Conservation (phyloP, 2,113 vertebrate species). For the Pelusios castaneus region DNA sequence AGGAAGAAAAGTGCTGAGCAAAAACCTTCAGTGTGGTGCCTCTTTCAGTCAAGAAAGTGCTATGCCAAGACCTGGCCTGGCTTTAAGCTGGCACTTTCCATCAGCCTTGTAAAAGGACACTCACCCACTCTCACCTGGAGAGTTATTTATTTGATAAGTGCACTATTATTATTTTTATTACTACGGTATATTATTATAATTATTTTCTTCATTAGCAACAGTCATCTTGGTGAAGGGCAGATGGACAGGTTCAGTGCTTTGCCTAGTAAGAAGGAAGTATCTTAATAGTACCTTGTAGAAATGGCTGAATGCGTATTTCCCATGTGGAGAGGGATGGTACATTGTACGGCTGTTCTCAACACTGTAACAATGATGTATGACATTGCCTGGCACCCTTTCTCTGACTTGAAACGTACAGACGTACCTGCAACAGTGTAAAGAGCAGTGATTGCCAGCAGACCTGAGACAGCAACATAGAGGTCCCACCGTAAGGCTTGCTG, state of each 20-base stretch:
- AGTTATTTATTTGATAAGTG: background rate
- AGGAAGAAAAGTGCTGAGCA: background rate
- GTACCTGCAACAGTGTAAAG: slow-evolving; percentile 93
- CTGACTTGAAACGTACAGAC: background rate
- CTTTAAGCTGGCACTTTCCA: background rate
- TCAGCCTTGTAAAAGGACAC: fast-evolving
- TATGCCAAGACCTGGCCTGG: fast-evolving
- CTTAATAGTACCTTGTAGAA: background rate
- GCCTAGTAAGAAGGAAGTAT: background rate
- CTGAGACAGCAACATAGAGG: slow-evolving; percentile 88
- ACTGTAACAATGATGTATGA: fast-evolving
- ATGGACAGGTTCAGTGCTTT: background rate
- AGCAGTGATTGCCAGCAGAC: slow-evolving; percentile 85
- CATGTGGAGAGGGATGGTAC: fast-evolving
- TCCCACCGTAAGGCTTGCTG: slow-evolving; percentile 93
- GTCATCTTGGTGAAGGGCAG: background rate
- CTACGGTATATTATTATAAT: fast-evolving
- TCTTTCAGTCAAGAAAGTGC: background rate
- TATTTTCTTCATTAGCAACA: fast-evolving
- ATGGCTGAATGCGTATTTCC: fast-evolving
- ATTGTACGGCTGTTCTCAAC: background rate
- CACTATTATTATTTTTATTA: background rate
- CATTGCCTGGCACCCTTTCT: background rate
- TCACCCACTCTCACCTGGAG: background rate
- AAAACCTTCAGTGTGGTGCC: background rate